A percentile compares a stretch with the other conserved stretches of the same genome.
Conservation (phyloP, 2,113 vertebrate genomes). For the Cacatua alba region DNA sequence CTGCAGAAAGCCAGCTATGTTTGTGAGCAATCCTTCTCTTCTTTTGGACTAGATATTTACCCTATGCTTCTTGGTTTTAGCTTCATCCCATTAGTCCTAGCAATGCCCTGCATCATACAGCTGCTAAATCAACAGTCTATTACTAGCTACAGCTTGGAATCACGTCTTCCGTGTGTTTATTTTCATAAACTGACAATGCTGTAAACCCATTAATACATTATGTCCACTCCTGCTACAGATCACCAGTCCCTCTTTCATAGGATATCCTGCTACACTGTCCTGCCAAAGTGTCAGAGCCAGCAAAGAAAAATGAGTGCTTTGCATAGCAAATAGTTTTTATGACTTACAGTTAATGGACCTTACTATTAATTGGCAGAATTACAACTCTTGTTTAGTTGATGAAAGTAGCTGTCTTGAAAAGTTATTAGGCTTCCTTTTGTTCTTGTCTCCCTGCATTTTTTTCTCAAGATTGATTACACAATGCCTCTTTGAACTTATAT, state of each 20-base stretch:
- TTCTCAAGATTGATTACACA: conserved; percentile 25
- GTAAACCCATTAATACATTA: neutral
- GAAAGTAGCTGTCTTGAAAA: conserved; percentile 46
- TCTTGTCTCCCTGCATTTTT: neutral
- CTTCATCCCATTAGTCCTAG: neutral
- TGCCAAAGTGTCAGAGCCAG: neutral
- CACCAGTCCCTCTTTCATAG: neutral
- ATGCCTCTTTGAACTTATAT: conserved; percentile 26
- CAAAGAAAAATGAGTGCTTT: neutral
- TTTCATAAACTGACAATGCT: neutral
- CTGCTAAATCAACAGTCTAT: neutral
- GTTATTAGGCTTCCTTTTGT: conserved; percentile 45
- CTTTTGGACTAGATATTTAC: neutral
- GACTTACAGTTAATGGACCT: conserved; percentile 17
- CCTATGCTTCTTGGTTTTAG: neutral
- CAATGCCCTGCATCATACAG: neutral
- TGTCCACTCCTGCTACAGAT: neutral
- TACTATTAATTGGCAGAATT: conserved; percentile 43
- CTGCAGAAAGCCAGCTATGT: neutral
- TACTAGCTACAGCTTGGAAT: neutral
- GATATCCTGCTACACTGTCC: neutral
- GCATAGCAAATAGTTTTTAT: conserved; percentile 9
- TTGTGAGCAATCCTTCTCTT: neutral
- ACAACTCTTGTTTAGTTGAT: conserved; percentile 29
- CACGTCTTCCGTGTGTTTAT: neutral